Conservation (phyloP, 2,113 vertebrate species). For the Syrmaticus mikado region DNA sequence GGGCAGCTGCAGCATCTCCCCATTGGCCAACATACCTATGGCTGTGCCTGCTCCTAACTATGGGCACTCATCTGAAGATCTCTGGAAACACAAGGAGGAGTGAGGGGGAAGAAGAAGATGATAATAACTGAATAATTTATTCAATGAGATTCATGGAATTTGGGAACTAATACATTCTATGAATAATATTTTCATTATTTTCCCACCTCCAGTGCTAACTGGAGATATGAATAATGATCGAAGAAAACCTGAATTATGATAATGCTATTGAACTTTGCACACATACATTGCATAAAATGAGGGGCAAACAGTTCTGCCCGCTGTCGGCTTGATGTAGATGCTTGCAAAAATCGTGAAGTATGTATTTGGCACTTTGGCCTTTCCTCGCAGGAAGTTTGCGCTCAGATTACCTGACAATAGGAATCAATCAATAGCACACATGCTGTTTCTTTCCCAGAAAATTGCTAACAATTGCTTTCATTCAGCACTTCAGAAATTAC, state of each 20-base stretch:
- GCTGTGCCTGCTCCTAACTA: background rate
- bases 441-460: slow-evolving; percentile 27
- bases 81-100: background rate
- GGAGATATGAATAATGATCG: slow-evolving; percentile 57
- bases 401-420: slow-evolving; percentile 37
- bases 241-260: slow-evolving; percentile 44
- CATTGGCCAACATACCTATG: background rate
- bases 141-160: slow-evolving; percentile 64
- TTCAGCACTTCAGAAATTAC: slow-evolving; percentile 1
- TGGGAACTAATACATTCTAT: slow-evolving; percentile 41
- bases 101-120: background rate
- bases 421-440: slow-evolving; percentile 26
- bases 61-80: background rate
- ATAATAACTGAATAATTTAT: slow-evolving; percentile 37
- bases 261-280: slow-evolving; percentile 16
- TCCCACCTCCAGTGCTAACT: background rate
- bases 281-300: background rate
- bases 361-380: slow-evolving; percentile 39
- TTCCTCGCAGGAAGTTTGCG: slow-evolving; percentile 10
- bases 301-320: background rate
- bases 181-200: slow-evolving; percentile 70
- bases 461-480: slow-evolving; percentile 35
- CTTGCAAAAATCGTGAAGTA: slow-evolving; percentile 29
- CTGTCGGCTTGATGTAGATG: background rate
- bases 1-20: background rate